phyloP scores from a whole-genome alignment of 2,888 invertebrate genomes.

The Notocelia uddmanniana region DNA sequence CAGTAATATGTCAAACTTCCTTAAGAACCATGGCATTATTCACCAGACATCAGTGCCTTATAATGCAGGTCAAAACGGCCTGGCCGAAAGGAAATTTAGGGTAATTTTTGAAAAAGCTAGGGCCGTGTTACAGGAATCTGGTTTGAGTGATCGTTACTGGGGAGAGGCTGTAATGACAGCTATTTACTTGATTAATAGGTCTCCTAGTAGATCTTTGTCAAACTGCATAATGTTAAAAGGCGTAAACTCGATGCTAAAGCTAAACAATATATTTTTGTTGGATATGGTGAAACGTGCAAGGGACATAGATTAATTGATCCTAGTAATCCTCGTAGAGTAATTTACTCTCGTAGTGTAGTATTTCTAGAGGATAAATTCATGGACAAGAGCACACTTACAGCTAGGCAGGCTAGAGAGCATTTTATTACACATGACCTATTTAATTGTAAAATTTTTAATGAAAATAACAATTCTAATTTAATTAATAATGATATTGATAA shows the following conservation, averaged over 20 bases:
- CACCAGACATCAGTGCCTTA: slow-evolving; percentile 34
- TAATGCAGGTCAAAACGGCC: slow-evolving; percentile 31
- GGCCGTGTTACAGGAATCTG: slow-evolving; percentile 25
- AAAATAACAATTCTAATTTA: not conserved
- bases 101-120: slow-evolving; percentile 42
- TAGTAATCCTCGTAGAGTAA: slow-evolving; percentile 8
- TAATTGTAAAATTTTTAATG: too few species aligned
- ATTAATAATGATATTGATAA: not conserved
- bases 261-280: not conserved
- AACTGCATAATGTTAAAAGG: not conserved
- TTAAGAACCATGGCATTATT: not conserved
- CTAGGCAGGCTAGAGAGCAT: slow-evolving; percentile 9
- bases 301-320: slow-evolving; percentile 1
- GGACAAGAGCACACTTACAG: not conserved
- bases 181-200: slow-evolving; percentile 14
- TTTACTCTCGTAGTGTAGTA: not conserved
- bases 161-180: slow-evolving; percentile 40
- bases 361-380: slow-evolving; percentile 11
- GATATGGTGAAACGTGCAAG: slow-evolving; percentile 2
- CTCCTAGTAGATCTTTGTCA: slow-evolving; percentile 39
- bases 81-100: slow-evolving; percentile 32
- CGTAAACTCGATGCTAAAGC: not conserved
- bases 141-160: slow-evolving; percentile 33
- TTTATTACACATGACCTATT: slow-evolving; percentile 8
- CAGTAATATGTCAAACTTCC: not conserved